A percentile compares a stretch with the other conserved stretches of the same genome.
phyloP scores from a whole-genome alignment of 2,113 vertebrate genomes.

The Mugil cephalus region DNA sequence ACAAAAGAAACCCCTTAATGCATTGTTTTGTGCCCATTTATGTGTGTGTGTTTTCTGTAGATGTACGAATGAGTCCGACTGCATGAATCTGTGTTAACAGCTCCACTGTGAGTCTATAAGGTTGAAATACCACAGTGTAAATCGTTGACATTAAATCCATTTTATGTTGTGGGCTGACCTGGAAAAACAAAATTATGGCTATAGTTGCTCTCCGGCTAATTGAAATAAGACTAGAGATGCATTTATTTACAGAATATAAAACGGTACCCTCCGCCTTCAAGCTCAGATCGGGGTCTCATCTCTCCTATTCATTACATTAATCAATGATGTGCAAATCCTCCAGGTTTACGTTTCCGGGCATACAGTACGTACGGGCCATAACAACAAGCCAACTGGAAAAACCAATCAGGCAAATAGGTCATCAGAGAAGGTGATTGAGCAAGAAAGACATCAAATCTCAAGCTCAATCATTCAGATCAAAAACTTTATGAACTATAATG shows the following conservation, averaged over 20 bases:
- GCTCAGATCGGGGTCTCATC: conserved; percentile 47
- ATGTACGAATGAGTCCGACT: conserved; percentile 2
- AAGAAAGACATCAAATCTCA: conserved; percentile 19
- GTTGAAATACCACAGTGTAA: conserved; percentile 67
- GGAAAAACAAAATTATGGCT: conserved; percentile 67
- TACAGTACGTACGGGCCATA: neutral
- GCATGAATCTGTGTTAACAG: conserved; percentile 64
- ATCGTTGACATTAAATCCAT: conserved; percentile 76
- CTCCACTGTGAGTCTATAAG: conserved; percentile 53
- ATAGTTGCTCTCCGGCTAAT: conserved; percentile 71
- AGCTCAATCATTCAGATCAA: neutral
- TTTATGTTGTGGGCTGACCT: conserved; percentile 61
- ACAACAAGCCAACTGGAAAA: conserved; percentile 5
- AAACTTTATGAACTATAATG: neutral
- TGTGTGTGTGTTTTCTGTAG: conserved; percentile 15
- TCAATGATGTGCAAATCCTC: conserved; percentile 58
- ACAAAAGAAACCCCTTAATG: neutral
- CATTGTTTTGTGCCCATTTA: neutral
- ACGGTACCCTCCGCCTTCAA: conserved; percentile 24
- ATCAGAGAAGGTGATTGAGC: conserved; percentile 18
- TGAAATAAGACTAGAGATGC: conserved; percentile 61
- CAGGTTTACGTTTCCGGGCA: neutral
- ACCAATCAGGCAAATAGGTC: conserved; percentile 22
- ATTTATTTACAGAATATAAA: conserved; percentile 65
- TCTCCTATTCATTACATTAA: conserved; percentile 47